Evolutionary conservation across 2,113 vertebrate species (phyloP).

Genomic region (Mustelus asterias): DNA sequence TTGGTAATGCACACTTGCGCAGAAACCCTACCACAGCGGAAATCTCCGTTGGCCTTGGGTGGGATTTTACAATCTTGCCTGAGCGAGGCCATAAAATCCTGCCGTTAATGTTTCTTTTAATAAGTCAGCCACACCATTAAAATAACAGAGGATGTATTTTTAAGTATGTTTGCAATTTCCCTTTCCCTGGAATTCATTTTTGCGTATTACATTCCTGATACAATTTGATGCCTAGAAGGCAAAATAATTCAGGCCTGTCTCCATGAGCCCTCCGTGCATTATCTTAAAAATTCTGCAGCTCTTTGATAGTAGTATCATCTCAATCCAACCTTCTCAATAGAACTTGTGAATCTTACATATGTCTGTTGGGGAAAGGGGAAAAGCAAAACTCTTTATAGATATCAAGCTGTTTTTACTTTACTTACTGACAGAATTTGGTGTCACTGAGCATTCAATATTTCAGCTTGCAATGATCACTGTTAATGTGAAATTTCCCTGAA

Average conservation of each 20-base stretch:
- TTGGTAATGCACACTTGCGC: neutral
- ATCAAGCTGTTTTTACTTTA: neutral
- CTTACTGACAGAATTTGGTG: neutral
- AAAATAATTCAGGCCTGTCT: neutral
- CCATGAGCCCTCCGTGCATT: conserved; percentile 21
- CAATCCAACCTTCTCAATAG: conserved; percentile 20
- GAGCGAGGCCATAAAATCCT: too few species aligned
- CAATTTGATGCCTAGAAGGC: neutral
- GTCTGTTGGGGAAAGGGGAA: conserved; percentile 29
- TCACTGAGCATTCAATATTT: neutral
- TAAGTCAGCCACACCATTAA: neutral
- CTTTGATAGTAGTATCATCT: conserved; percentile 21
- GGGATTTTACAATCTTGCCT: too few species aligned
- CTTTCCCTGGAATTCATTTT: conserved; percentile 10
- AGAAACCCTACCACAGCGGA: too few species aligned
- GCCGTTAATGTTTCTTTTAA: neutral
- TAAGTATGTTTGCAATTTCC: neutral
- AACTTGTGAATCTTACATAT: conserved; percentile 41
- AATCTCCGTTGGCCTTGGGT: too few species aligned
- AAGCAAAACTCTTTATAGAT: conserved; percentile 40
- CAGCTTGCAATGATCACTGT: neutral
- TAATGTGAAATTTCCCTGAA: neutral
- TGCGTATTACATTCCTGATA: neutral
- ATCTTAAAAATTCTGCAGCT: conserved; percentile 33
- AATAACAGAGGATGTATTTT: neutral